phyloP scores from a whole-genome alignment of 2,888 invertebrate species.

The Dione vanillae region DNA sequence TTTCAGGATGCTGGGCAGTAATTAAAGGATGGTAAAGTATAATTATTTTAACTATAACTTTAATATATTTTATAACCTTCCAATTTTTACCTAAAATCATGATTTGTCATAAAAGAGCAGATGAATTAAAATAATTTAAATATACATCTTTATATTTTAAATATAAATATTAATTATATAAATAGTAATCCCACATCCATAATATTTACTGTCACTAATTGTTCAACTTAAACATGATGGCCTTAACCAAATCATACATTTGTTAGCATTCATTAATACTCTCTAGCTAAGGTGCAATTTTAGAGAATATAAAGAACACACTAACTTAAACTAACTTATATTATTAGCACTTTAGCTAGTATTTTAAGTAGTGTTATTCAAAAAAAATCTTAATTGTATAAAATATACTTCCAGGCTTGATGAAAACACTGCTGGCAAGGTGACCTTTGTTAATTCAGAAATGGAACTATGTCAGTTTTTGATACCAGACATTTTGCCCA shows the following conservation, averaged over 20 bases:
- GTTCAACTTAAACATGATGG: neutral
- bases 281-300: no score
- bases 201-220: neutral
- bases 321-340: no score
- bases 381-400: no score
- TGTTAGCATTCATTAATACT: neutral
- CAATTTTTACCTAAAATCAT: constrained; percentile 2
- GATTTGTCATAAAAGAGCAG: no score
- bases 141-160: no score
- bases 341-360: no score
- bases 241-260: neutral
- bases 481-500: constrained; percentile 91
- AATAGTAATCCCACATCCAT: no score
- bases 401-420: constrained; percentile 84
- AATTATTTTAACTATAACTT: constrained; percentile 13
- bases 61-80: no score
- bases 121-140: no score
- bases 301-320: no score
- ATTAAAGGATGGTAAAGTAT: constrained; percentile 88
- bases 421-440: constrained; percentile 91
- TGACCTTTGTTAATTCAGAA: constrained; percentile 88
- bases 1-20: constrained; percentile 91
- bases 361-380: no score
- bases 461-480: constrained; percentile 89
- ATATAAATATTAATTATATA: no score